Conservation (phyloP, 1,140 invertebrate species). For the Frieseomelitta varia region DNA sequence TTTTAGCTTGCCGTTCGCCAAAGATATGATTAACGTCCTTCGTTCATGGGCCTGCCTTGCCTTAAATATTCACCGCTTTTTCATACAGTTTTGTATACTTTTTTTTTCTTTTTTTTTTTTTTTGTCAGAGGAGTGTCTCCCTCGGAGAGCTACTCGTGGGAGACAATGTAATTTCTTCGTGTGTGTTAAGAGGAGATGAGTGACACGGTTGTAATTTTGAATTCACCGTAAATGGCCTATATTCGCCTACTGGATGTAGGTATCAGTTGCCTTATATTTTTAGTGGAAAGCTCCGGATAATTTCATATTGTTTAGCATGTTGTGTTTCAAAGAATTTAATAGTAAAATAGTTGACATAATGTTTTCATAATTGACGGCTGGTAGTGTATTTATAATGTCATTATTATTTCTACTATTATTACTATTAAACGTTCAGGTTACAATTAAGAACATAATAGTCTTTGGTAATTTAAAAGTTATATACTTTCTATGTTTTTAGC, state of each 20-base stretch:
- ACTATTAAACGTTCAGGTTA: neutral
- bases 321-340: no score
- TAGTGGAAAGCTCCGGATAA: neutral
- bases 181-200: neutral
- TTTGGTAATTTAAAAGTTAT: neutral
- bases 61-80: neutral
- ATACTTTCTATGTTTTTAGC: no score
- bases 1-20: neutral
- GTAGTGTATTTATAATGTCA: no score
- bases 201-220: neutral
- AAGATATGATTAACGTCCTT: neutral
- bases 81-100: neutral
- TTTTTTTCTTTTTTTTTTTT: no score
- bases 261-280: neutral
- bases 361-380: neutral
- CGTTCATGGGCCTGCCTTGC: neutral
- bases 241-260: neutral
- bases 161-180: no score
- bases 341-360: no score
- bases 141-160: no score
- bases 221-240: neutral
- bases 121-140: no score
- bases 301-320: neutral
- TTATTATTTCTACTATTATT: neutral
- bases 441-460: neutral